A percentile compares a stretch with the other conserved stretches of the same genome.
These are phyloP conservation scores for Poecilia latipinna DNA, from an alignment of 2,113 vertebrate species.

Conservation along the genomic window DNA sequence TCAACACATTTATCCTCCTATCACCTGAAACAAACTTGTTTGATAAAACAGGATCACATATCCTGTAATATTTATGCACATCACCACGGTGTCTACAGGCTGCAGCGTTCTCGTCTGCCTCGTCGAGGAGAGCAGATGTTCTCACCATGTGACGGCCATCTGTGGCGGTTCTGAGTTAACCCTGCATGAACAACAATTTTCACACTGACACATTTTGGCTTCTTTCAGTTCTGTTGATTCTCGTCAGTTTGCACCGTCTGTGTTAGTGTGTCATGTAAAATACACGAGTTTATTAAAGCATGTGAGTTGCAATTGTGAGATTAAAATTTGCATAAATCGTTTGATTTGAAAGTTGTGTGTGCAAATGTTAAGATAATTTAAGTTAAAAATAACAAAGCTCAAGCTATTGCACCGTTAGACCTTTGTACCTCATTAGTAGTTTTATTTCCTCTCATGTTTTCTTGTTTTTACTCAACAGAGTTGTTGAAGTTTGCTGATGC, in stretches of 20 bases:
- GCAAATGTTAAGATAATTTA: background rate
- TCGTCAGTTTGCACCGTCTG: background rate
- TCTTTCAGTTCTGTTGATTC: background rate
- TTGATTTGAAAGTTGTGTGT: background rate
- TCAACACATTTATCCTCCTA: background rate
- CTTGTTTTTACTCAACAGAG: background rate
- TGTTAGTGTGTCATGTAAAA: background rate
- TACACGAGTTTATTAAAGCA: background rate
- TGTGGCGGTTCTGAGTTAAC: background rate
- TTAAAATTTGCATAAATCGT: background rate
- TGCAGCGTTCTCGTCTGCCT: background rate
- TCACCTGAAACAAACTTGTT: background rate
- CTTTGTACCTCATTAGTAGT: background rate
- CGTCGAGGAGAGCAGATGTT: background rate
- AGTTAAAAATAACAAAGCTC: too few species aligned
- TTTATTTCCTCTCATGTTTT: background rate
- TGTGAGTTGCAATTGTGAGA: background rate
- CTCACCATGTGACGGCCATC: constrained; percentile 2
- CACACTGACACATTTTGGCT: background rate
- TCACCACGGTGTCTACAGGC: background rate
- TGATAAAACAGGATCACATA: background rate
- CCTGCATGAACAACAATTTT: constrained; percentile 3
- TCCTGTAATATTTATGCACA: background rate
- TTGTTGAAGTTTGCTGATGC: too few species aligned
- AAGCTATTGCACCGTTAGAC: too few species aligned